Base-by-base conservation (phyloP, 2,113 vertebrate species). In the Microtus pennsylvanicus region DNA sequence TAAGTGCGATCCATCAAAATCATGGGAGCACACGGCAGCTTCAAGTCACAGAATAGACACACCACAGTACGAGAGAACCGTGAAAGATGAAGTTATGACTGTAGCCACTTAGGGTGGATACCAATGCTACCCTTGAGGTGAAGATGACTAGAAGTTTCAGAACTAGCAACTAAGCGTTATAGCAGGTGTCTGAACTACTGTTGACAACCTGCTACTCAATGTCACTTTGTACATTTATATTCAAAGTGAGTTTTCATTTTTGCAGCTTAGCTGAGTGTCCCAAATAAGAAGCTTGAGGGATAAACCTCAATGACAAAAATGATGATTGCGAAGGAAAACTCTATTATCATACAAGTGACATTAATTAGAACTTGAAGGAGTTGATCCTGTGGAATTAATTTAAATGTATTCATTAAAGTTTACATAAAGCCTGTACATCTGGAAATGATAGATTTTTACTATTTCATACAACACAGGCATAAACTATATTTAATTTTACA, bases 91-190 rank as follows among this genome's bases (percentile, higher is more conserved):
- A 91, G 6, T 83, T 76, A 61, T 80, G 61, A 85, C 72, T 76
- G 93, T 96, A 93, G 94, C 97, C 87, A 93, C 94, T 97, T 78
- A 77, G 95, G 92, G 24, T 65, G 63, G 97, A 98, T 95, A 95
- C 26, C 97, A 97, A 96, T 97, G 98, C 98, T 98, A 98, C 98
- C 98, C 98, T 97, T 97, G 94, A 97, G 97, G 0, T 0, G 95
- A 92, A 95, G 94, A 92, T 95, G 91, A 77, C 94, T 97, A 55
- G 21, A 89, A 96, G 97, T 93, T 89, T 95, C 87, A 88, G 93
- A 98, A 97, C 45, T 97, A 97, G 70, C 96, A 97, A 78, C 97
- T 97, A 97, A 97, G 98, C 95, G 96, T 95, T 96, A 93, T 96
- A 98, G 98, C 97, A 95, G 94, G 97, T 96, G 94, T 96, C 96